phyloP scores from a whole-genome alignment of 2,888 invertebrate species.

The Drosophila formosana region DNA sequence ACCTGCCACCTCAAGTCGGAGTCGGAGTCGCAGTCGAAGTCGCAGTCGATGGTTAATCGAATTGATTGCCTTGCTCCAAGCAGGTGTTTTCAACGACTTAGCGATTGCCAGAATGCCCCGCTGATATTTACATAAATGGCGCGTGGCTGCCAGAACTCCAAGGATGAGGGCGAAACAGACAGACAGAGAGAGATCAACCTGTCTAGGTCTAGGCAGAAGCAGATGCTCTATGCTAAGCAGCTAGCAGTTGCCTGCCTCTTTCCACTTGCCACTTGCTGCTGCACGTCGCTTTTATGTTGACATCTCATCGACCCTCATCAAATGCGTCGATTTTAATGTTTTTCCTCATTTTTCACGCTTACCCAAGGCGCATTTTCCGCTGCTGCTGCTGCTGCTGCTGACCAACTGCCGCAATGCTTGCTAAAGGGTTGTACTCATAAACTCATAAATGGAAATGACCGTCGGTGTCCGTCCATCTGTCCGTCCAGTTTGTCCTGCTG shows the following conservation, averaged over 20 bases:
- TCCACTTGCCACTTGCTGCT: slow-evolving; percentile 30
- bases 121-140: slow-evolving; percentile 65
- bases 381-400: slow-evolving; percentile 36
- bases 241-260: slow-evolving; percentile 21
- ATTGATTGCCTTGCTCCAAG: slow-evolving; percentile 8
- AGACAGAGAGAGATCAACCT: slow-evolving; percentile 41
- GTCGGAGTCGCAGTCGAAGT: neutral
- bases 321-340: slow-evolving; percentile 71
- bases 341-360: slow-evolving; percentile 71
- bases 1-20: slow-evolving; percentile 12
- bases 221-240: slow-evolving; percentile 32
- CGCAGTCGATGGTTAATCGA: slow-evolving; percentile 14
- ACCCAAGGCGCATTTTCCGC: slow-evolving; percentile 56
- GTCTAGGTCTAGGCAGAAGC: slow-evolving; percentile 4
- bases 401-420: slow-evolving; percentile 53
- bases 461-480: neutral
- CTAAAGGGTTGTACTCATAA: slow-evolving; percentile 46
- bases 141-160: slow-evolving; percentile 44
- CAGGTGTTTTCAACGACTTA: slow-evolving; percentile 37
- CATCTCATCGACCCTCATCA: slow-evolving; percentile 76
- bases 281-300: slow-evolving; percentile 48
- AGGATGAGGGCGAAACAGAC: neutral
- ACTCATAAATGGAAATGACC: slow-evolving; percentile 20
- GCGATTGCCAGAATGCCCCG: neutral
- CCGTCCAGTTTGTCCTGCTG: slow-evolving; percentile 14